Base-by-base conservation (phyloP, 2,888 invertebrate species). In the Argyra leucocephala region DNA sequence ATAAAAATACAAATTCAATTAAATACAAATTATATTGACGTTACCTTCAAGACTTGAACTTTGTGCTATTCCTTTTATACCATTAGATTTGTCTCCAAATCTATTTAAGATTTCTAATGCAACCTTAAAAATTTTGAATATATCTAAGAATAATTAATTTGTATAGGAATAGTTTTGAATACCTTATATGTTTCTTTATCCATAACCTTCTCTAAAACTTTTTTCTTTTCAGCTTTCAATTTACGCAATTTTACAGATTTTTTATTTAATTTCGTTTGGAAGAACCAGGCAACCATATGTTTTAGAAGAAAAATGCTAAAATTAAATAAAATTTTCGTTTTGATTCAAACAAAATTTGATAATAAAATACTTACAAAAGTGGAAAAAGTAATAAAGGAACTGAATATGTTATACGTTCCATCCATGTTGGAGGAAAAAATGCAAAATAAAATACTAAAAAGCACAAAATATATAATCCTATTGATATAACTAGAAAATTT, bases 171-270 rank as follows among this genome's bases (percentile, higher is more conserved):
- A 89, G 3, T 10, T 31, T 48, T 48, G n/a, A n/a, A n/a, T 48
- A 48, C 91, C 82, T 97, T 98, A 77, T 96, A 99, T 0, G 96
- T 97, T 80, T 98, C 97, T 57, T 89, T 97, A 75, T 98, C 96
- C 88, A 93, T 96, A 37, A 99, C 96, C 76, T 93, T 90, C 74
- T 98, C 96, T 66, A 99, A 81, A 69, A 97, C 88, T 76, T 90
- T 88, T 76, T 88, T 90, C 75, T 93, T 96, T 73, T 93, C 87
- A n/a, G 86, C 86, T 71, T 86, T 83, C 78, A 95, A 84, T 64
- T 84, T 84, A 62, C 80, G 81, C 57, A 93, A 80, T 76, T 89
- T 88, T 65, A 84, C 82, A 75, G 90, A 87, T 80, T 93, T 94
- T 75, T 86, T 86, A 67, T 85, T 85, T 64, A 95, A 83, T 75